Evolutionary conservation across 2,888 invertebrate species (phyloP), one percentile per base, ranked within the genome.

Genomic region (Nomada goodeniana): DNA sequence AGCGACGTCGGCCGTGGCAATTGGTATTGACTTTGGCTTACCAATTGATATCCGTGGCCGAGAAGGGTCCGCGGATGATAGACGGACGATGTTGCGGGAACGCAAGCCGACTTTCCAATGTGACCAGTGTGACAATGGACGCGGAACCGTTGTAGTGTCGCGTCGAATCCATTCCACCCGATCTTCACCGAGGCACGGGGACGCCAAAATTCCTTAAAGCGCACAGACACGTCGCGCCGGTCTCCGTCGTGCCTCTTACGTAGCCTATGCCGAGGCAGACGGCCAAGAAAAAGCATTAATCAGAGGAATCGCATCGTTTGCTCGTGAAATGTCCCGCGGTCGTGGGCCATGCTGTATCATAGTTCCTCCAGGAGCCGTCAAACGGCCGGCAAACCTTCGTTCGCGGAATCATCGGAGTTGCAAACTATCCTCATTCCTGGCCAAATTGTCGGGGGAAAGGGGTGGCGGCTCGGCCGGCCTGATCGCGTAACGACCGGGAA

Each of bases 371-470:
- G 64, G 23, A 68, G 53, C 52, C 53, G 65, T 29, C 60, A 59
- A 76, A 67, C 70, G 59, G 53, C 70, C 70, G 53, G 47, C 55
- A 15, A 67, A 71, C 61, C 53, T 64, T 59, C 47, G 76, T 76
- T 76, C 72, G 26, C 53, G 57, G 53, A n/a, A 50, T 50, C 59
- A 69, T 64, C 57, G 13, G 53, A 75, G 63, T 64, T 74, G 74
- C 61, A 81, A 80, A 74, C 71, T 83, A 78, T 67, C 59, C 60
- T 64, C 80, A 63, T 81, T 77, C 71, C 55, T 52, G 55, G 71
- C 20, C 23, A 71, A 82, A 79, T 71, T 61, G 74, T 61, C 29
- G 63, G 23, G 7, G 10, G 55, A 53, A n/a, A 64, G 64, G n/a
- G n/a, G 68, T 44, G 50, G 29, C 53, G 61, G 55, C 23, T 29